Evolutionary conservation across 2,113 vertebrate genomes (phyloP).

Genomic region (Gnathonemus longibarbis): DNA sequence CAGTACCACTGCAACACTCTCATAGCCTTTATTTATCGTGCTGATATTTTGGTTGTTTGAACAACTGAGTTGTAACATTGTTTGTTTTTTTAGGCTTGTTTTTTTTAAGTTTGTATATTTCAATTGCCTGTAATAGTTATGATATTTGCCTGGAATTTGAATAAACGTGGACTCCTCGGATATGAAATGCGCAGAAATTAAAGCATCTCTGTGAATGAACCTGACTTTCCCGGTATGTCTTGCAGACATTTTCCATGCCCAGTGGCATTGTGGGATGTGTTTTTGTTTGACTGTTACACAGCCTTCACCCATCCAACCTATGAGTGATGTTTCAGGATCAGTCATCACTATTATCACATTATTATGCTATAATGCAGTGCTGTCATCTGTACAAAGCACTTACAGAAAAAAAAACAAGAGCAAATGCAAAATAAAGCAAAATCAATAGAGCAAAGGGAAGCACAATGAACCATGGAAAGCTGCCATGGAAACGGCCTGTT

Average conservation of each 20-base stretch:
- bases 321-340: neutral
- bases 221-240: neutral
- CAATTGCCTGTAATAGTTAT: neutral
- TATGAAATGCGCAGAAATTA: neutral
- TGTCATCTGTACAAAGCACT: neutral
- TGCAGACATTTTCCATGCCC: neutral
- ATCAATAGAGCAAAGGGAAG: neutral
- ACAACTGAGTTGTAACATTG: neutral
- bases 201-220: neutral
- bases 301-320: neutral
- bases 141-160: neutral
- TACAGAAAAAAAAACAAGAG: neutral
- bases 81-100: no score
- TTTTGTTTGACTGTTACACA: neutral
- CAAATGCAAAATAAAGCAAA: neutral
- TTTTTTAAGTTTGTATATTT: neutral
- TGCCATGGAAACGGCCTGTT: neutral
- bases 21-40: neutral
- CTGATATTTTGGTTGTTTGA: neutral
- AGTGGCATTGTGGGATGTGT: neutral
- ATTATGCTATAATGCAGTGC: neutral
- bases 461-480: neutral
- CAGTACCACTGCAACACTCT: neutral
- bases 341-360: neutral
- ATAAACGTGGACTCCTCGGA: neutral